Base-by-base conservation (phyloP, 2,797 vertebrate species). In the Sebastes kiyomatsui region DNA sequence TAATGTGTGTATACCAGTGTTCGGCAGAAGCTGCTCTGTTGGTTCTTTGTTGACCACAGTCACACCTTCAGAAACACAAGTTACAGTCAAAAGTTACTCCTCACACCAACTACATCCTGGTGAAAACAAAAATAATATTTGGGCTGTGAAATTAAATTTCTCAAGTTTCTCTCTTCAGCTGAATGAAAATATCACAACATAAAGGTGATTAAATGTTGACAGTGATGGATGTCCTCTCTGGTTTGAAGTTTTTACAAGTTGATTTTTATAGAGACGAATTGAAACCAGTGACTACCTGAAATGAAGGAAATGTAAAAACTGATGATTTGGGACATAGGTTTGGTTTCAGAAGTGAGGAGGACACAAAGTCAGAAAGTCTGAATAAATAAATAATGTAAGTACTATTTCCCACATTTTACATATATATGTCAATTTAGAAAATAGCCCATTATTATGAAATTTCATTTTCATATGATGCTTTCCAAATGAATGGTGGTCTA, bases 1-100 rank as follows among this genome's bases (percentile, higher is more conserved):
- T 25, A 27, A 10, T 62, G 30, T 60, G 56, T 67, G 14, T 56
- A 7, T 59, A 88, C 84, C 86, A 2, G 59, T 35, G 28, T 28
- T 65, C 35, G 56, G 28, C 49, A 74, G 80, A 46, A 62, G 59
- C 11, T 64, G 73, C 22, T 85, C 86, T 22, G 69, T 20, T 78
- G 58, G 18, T 62, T 90, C 81, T 87, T 71, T 90, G 75, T 80
- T 86, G 83, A 61, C 72, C 56, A 91, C 89, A 27, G 82, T 86
- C 77, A 95, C 87, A 89, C 94, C 94, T 95, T 66, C 59, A 80
- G 82, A 72, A 42, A 76, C 16, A 80, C 13, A 66, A 20, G 16
- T 65, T 35, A 23, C 32, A 38, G 27, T 20, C 59, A 30, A 32
- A 13, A 61, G 28, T 32, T 61, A 20, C 28, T 20, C 18, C 52